Evolutionary conservation across 2,113 vertebrate species (phyloP).

Genomic region (Otis tarda): DNA sequence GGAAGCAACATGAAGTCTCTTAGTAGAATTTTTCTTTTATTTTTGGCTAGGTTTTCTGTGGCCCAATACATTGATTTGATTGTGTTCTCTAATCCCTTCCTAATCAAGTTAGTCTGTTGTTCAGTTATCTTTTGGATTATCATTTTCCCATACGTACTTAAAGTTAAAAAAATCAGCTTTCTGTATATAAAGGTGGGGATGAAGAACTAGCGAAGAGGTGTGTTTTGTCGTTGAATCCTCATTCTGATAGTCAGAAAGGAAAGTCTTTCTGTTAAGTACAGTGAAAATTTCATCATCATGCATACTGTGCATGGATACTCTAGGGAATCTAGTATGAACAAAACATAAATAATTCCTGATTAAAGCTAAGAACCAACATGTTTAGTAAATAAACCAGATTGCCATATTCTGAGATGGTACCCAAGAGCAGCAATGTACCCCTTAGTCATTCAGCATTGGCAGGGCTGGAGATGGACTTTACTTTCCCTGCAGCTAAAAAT

Average conservation of each 20-base stretch:
- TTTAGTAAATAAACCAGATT: not conserved
- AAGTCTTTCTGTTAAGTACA: not conserved
- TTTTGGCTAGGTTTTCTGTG: not conserved
- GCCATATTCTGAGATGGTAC: not conserved
- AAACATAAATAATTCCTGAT: not conserved
- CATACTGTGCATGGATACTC: not conserved
- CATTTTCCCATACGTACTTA: not conserved
- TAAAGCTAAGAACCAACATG: not conserved
- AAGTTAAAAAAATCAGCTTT: not conserved
- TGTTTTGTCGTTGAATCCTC: not conserved
- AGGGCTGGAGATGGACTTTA: not conserved
- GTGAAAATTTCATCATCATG: not conserved
- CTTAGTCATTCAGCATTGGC: not conserved
- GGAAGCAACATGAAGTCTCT: not conserved
- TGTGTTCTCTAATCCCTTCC: not conserved
- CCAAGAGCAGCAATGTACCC: not conserved
- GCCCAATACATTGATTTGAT: not conserved
- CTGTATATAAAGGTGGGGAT: not conserved
- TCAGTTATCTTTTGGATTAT: not conserved
- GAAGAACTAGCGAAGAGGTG: not conserved
- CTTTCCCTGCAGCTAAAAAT: not conserved
- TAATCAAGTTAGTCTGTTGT: not conserved
- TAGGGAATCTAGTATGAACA: not conserved
- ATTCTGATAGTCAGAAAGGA: not conserved
- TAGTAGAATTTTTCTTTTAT: not conserved